Conservation (phyloP, 2,888 invertebrate species). For the Idaea straminata region DNA sequence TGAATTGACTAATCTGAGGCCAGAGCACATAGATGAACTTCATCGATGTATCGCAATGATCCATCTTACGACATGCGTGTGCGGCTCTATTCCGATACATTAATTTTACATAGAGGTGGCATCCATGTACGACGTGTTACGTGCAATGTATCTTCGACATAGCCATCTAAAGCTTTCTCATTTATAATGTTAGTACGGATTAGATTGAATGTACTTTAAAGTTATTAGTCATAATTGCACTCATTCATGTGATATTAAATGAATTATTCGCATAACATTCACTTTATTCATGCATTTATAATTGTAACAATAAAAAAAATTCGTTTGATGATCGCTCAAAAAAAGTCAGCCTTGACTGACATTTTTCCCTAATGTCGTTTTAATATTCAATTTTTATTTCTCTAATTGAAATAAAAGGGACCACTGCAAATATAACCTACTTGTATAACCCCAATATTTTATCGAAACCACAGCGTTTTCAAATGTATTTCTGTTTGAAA, state of each 20-base stretch:
- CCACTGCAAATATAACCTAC: not conserved
- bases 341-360: not conserved
- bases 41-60: too few species aligned
- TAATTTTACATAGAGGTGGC: too few species aligned
- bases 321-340: too few species aligned
- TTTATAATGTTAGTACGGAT: not conserved
- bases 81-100: too few species aligned
- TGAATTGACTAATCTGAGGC: too few species aligned
- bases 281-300: slow-evolving; percentile 42
- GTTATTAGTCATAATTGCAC: slow-evolving; percentile 59
- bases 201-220: slow-evolving; percentile 14
- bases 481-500: not conserved
- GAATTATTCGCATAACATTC: slow-evolving; percentile 46
- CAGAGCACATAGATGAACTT: too few species aligned
- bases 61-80: too few species aligned
- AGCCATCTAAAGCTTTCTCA: not conserved
- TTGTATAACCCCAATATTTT: not conserved
- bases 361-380: not conserved
- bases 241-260: slow-evolving; percentile 73
- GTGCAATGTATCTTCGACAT: too few species aligned
- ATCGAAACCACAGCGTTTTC: not conserved
- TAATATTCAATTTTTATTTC: not conserved
- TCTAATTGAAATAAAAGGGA: not conserved
- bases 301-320: slow-evolving; percentile 25
- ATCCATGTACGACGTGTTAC: too few species aligned